Base-by-base conservation (phyloP, 2,113 vertebrate species). In the Rhinolophus ferrumequinum region DNA sequence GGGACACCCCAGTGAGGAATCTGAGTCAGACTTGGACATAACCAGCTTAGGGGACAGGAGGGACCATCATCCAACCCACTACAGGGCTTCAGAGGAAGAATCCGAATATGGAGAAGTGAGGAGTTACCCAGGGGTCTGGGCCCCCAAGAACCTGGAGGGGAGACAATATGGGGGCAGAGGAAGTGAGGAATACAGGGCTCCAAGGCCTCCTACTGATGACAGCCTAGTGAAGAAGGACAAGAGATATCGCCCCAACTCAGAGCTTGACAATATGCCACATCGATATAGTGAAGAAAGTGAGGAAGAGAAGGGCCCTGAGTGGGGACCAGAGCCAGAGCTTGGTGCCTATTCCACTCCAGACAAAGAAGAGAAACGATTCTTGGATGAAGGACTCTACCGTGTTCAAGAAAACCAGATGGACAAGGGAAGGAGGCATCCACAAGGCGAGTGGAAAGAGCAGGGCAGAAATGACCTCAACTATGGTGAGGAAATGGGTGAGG, bases 171-270 rank as follows among this genome's bases (percentile, higher is more conserved):
- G 72, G 2, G 96, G 56, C 35, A 97, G 70, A 95, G 93, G 87
- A 47, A 96, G 81, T 0, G 97, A 98, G 52, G 98, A 98, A 75
- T 90, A 97, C 38, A 67, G 84, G 47, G 96, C 93, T 60, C 81
- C 80, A 22, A 93, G 96, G 82, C 96, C 95, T 88, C 95, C 88
- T 54, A 97, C 92, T 6, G 90, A 98, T 44, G 98, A 98, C 58
- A 98, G 92, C 76, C 97, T 67, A 4, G 98, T 98, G 4, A 95
- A 95, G 33, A 97, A 97, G 33, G 89, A 85, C 19, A 84, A 92
- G 92, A 97, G 95, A 75, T 96, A n/a, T 15, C 79, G 0, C 2
- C 88, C 92, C 60, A 87, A 88, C 33, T 87, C 88, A 24, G 98
- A 98, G 73, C 98, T 85, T 35, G 81, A 73, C 2, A 95, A 93